Evolutionary conservation across 2,113 vertebrate genomes (phyloP).

Genomic region (Oryctolagus cuniculus): DNA sequence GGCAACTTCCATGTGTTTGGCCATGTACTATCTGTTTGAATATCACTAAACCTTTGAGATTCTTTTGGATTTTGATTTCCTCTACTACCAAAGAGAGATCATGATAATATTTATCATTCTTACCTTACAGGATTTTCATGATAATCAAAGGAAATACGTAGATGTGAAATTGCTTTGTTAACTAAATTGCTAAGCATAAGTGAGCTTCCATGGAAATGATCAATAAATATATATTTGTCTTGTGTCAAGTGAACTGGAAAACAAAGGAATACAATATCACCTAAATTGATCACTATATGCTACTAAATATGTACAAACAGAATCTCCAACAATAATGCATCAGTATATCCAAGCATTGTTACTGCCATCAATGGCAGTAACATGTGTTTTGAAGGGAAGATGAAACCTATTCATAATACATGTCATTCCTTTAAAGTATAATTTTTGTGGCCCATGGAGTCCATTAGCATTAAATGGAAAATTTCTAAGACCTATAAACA

Average conservation of each 20-base stretch:
- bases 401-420: slow-evolving; percentile 7
- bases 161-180: not conserved
- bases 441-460: not conserved
- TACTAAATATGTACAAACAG: not conserved
- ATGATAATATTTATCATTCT: not conserved
- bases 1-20: slow-evolving; percentile 23
- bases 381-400: not conserved
- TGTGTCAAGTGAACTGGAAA: slow-evolving; percentile 42
- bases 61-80: not conserved
- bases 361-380: not conserved
- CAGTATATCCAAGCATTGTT: not conserved
- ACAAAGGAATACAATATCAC: not conserved
- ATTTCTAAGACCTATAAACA: slow-evolving; percentile 4
- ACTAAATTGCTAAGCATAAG: slow-evolving; percentile 19
- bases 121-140: not conserved
- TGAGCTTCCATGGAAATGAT: not conserved
- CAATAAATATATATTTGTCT: not conserved
- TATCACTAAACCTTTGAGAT: not conserved
- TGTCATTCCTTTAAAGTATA: not conserved
- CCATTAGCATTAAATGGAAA: slow-evolving; percentile 1
- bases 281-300: not conserved
- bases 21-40: not conserved
- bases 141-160: not conserved
- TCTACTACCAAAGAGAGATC: not conserved
- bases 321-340: not conserved